Conservation (phyloP, 2,888 invertebrate species). For the Eilema caniola region DNA sequence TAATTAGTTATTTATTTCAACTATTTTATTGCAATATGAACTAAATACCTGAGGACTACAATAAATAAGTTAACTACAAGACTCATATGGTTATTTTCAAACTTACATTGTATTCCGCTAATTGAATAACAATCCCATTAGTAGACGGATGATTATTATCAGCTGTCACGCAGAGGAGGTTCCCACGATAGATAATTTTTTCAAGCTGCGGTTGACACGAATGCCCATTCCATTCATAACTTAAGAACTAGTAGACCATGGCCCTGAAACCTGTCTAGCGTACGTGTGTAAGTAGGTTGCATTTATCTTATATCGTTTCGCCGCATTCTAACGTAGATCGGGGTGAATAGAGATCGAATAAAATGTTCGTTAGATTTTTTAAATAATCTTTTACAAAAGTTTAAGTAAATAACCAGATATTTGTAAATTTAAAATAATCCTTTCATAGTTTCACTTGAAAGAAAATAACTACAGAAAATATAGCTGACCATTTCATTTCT, state of each 20-base stretch:
- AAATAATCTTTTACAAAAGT: no score
- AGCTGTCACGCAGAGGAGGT: slow-evolving; percentile 19
- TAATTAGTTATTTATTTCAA: no score
- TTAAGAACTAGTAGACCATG: slow-evolving; percentile 57
- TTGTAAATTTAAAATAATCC: no score
- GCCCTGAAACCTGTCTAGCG: slow-evolving; percentile 52
- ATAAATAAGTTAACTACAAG: no score
- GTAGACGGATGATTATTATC: not conserved
- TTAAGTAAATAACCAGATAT: no score
- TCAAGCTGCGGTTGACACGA: slow-evolving; percentile 32
- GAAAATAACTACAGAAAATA: no score
- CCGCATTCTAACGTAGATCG: no score
- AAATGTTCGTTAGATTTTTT: no score
- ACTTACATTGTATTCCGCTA: slow-evolving; percentile 13
- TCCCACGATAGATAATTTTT: slow-evolving; percentile 32
- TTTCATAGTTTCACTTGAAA: no score
- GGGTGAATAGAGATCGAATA: no score
- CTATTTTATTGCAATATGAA: not conserved
- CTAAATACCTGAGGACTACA: not conserved
- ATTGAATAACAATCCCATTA: slow-evolving; percentile 9
- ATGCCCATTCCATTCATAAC: slow-evolving; percentile 47
- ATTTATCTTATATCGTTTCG: not conserved
- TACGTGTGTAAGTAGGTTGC: slow-evolving; percentile 14
- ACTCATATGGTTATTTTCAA: not conserved
- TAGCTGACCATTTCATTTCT: no score